phyloP scores from a whole-genome alignment of 2,888 invertebrate genomes.

The Polyommatus icarus region DNA sequence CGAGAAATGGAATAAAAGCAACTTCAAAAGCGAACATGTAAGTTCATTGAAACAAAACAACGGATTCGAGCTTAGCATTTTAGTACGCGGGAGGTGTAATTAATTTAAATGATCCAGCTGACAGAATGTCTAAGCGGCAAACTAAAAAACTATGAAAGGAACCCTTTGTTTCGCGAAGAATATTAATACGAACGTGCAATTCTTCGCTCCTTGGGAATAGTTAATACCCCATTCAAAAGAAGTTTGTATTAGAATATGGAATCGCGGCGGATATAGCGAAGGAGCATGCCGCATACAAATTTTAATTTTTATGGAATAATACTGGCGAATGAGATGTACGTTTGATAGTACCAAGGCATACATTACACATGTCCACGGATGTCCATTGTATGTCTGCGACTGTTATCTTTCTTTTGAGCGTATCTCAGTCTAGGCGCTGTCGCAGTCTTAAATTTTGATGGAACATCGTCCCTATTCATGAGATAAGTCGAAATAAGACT shows the following conservation, averaged over 20 bases:
- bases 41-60: conserved; percentile 64
- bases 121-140: conserved; percentile 70
- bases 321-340: background rate
- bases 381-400: background rate
- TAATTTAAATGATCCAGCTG: conserved; percentile 77
- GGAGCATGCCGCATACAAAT: conserved; percentile 19
- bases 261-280: conserved; percentile 38
- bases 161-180: conserved; percentile 61
- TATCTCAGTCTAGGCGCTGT: background rate
- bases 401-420: background rate
- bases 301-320: background rate
- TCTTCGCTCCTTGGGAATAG: conserved; percentile 50
- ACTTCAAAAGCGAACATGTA: conserved; percentile 69
- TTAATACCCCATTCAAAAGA: conserved; percentile 65
- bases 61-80: conserved; percentile 33
- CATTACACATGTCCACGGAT: background rate
- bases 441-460: too few species aligned
- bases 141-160: conserved; percentile 61
- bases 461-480: too few species aligned
- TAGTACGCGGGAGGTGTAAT: conserved; percentile 50
- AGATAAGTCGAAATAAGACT: too few species aligned
- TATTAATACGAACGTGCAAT: conserved; percentile 62
- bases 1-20: conserved; percentile 66
- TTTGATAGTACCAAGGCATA: background rate
- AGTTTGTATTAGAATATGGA: conserved; percentile 55